Evolutionary conservation across 2,113 vertebrate species (phyloP), one percentile per base, ranked within the genome.

Genomic region (Spea multiplicata): DNA sequence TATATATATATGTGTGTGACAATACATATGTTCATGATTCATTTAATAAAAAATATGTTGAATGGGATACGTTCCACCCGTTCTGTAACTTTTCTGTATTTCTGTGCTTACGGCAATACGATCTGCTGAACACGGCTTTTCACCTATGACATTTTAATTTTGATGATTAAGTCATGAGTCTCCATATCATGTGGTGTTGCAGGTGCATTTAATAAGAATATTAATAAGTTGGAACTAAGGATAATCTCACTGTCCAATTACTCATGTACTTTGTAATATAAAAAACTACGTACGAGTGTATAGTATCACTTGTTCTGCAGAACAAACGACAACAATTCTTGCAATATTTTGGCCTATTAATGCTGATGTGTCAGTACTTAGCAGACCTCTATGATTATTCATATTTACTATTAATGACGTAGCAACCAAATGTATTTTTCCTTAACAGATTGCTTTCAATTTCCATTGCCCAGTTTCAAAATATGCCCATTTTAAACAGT

Each of bases 121-220:
- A 80, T 80, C 71, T 74, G 65, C 68, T 74, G 44, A 74, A 59
- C 78, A 80, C 78, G 68, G 17, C 14, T 59, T 80, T 80, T 80
- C 71, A 80, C 78, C 78, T 55, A 74, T 80, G 78, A 80, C 64
- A 80, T 80, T 80, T 80, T 16, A 13, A 13, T 46, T 50, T 66
- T 17, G 55, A 80, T 80, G 71, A 80, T 73, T 80, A 74, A 80
- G 65, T 74, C 78, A 80, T 45, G 13, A 49, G 73, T 68, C 64
- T 61, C 16, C 49, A 71, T 80, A 80, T 80, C 78, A 7, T 66
- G 69, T 65, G 48, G 13, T 59, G 52, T 49, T 62, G 30, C 47
- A 71, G 76, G 48, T 61, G 4, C 68, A 67, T 67, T 49, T 55
- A 13, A 66, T 74, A 57, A 55, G 53, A 71, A 80, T 80, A 80